Percentiles rank a stretch among this genome's conserved stretches.
phyloP scores from a whole-genome alignment of 2,113 vertebrate genomes.

The Dascyllus trimaculatus region DNA sequence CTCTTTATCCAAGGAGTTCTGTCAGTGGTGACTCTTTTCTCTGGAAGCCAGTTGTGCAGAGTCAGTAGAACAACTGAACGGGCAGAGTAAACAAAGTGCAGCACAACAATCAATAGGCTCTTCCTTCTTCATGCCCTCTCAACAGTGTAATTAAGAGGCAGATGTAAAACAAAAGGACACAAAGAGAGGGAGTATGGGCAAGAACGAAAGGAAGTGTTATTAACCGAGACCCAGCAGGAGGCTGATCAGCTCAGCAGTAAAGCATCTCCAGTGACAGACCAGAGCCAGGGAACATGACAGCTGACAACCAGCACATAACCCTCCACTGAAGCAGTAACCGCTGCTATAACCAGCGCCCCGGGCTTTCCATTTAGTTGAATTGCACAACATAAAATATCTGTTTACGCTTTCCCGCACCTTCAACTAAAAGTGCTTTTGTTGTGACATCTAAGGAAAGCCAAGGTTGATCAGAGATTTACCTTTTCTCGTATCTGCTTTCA shows the following conservation, averaged over 20 bases:
- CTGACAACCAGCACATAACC: neutral
- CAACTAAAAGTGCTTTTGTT: neutral
- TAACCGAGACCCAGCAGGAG: conserved; percentile 32
- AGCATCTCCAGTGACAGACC: conserved; percentile 25
- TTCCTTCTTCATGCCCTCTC: conserved; percentile 26
- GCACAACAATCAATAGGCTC: conserved; percentile 64
- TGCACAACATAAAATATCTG: conserved; percentile 18
- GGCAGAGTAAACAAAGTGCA: conserved; percentile 64
- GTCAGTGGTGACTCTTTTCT: conserved; percentile 44
- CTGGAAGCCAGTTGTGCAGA: conserved; percentile 32
- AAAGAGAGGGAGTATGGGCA: conserved; percentile 15
- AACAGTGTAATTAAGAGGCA: conserved; percentile 70
- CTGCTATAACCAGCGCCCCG: neutral
- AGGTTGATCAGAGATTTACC: conserved; percentile 38
- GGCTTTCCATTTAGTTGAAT: conserved; percentile 27
- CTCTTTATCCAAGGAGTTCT: conserved; percentile 35
- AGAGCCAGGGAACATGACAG: conserved; percentile 26
- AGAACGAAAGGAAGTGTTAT: conserved; percentile 28
- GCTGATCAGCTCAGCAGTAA: conserved; percentile 41
- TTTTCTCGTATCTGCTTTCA: neutral
- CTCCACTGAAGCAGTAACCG: conserved; percentile 8
- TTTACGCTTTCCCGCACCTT: neutral
- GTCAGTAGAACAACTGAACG: conserved; percentile 55
- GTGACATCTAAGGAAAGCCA: neutral
- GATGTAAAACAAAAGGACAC: conserved; percentile 53